Conservation (phyloP, 1,140 invertebrate genomes). For the Protaetia brevitarsis region DNA sequence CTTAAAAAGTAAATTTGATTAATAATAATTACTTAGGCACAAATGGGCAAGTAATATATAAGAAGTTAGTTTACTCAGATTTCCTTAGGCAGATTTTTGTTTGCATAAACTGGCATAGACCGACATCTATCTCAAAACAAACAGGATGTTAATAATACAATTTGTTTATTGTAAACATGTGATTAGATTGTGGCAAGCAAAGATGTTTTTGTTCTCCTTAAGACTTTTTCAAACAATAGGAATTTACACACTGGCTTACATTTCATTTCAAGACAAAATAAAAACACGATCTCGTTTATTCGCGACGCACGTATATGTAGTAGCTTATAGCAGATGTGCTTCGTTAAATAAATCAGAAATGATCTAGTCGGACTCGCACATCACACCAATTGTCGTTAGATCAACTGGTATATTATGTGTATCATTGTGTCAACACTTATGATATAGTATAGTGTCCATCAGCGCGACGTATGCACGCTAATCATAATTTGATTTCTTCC, state of each 20-base stretch:
- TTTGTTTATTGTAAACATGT: too few species aligned
- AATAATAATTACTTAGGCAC: too few species aligned
- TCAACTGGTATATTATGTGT: not conserved
- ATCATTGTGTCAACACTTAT: slow-evolving; percentile 12
- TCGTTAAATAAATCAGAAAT: slow-evolving; percentile 1
- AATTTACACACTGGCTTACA: not conserved
- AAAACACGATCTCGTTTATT: not conserved
- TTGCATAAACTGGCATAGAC: too few species aligned
- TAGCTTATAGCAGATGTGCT: not conserved
- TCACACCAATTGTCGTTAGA: not conserved
- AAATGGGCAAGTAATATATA: too few species aligned
- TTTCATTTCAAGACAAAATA: not conserved
- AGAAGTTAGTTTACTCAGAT: too few species aligned
- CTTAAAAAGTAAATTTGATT: too few species aligned
- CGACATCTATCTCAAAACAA: too few species aligned
- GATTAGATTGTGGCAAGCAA: too few species aligned
- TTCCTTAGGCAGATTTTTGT: too few species aligned
- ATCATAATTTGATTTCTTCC: not conserved
- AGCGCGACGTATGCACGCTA: not conserved
- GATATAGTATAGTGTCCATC: not conserved
- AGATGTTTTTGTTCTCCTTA: too few species aligned
- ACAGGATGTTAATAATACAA: too few species aligned
- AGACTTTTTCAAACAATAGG: too few species aligned
- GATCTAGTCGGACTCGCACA: not conserved
- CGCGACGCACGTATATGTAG: not conserved